A percentile compares a stretch with the other conserved stretches of the same genome.
These are phyloP conservation scores for Alosa sapidissima DNA, from an alignment of 2,797 vertebrate species.

Conservation along the genomic window DNA sequence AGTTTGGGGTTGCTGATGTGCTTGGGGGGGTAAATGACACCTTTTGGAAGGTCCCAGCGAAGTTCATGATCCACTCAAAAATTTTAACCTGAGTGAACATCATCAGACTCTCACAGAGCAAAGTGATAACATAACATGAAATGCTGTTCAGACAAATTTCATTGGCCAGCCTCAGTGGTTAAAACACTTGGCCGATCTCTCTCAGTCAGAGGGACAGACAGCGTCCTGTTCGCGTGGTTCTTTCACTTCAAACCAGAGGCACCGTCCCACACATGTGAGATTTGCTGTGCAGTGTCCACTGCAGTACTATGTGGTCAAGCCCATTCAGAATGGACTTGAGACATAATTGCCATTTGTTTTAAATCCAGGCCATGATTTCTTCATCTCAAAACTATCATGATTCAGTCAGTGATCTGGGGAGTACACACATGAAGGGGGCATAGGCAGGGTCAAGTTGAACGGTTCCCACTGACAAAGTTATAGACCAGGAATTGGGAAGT, in stretches of 20 bases:
- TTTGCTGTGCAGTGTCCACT: not conserved
- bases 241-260: not conserved
- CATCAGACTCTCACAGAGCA: constrained; percentile 33
- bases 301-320: not conserved
- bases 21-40: constrained; percentile 47
- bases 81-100: constrained; percentile 50
- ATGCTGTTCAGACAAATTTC: not conserved
- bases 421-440: constrained; percentile 41
- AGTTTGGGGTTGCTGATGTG: constrained; percentile 49
- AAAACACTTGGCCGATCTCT: constrained; percentile 17
- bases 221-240: not conserved
- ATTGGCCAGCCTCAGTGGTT: constrained; percentile 32
- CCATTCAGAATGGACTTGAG: constrained; percentile 14
- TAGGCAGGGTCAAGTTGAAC: constrained; percentile 52
- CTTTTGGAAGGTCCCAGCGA: constrained; percentile 37
- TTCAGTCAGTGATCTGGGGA: constrained; percentile 18
- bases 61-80: constrained; percentile 32
- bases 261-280: not conserved
- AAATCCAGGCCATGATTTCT: constrained; percentile 23
- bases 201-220: not conserved
- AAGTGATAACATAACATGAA: constrained; percentile 34
- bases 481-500: constrained; percentile 98
- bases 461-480: constrained; percentile 91
- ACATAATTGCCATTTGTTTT: constrained; percentile 20
- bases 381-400: not conserved